Evolutionary conservation across 2,888 invertebrate species (phyloP).

Genomic region (Agrochola circellaris): DNA sequence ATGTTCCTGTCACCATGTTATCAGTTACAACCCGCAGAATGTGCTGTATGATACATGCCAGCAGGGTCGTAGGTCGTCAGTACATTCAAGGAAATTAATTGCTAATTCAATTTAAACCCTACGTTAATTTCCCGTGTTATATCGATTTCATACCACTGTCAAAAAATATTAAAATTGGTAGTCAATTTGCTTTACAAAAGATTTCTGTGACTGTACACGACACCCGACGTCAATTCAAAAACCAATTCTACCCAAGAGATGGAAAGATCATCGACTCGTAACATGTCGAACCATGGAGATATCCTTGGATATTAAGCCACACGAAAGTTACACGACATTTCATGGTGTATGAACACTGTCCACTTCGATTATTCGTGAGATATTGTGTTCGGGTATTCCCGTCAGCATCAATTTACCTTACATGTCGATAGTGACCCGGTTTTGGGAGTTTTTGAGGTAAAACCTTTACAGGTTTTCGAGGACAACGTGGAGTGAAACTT

Average conservation of each 20-base stretch:
- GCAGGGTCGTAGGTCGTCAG: no score
- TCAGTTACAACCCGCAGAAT: slow-evolving; percentile 14
- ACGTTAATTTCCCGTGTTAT: not conserved
- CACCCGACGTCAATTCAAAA: not conserved
- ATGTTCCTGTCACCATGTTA: slow-evolving; percentile 4
- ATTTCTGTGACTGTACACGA: not conserved
- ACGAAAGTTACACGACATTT: slow-evolving; percentile 8
- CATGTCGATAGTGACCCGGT: not conserved
- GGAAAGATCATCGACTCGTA: slow-evolving; percentile 6
- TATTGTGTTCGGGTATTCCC: slow-evolving; percentile 15
- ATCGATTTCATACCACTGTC: not conserved
- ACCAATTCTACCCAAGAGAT: slow-evolving; percentile 9
- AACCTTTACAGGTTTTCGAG: not conserved
- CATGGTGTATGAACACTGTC: not conserved
- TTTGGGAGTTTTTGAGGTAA: not conserved
- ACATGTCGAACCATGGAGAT: not conserved
- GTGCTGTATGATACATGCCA: not conserved
- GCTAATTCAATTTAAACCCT: not conserved
- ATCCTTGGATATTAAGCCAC: not conserved
- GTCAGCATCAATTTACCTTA: slow-evolving; percentile 25
- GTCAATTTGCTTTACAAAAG: not conserved
- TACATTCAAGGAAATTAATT: not conserved
- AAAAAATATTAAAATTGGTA: not conserved
- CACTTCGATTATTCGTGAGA: slow-evolving; percentile 26
- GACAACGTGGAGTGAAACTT: not conserved